Conservation (phyloP, 2,888 invertebrate species). For the Papilio elwesi region DNA sequence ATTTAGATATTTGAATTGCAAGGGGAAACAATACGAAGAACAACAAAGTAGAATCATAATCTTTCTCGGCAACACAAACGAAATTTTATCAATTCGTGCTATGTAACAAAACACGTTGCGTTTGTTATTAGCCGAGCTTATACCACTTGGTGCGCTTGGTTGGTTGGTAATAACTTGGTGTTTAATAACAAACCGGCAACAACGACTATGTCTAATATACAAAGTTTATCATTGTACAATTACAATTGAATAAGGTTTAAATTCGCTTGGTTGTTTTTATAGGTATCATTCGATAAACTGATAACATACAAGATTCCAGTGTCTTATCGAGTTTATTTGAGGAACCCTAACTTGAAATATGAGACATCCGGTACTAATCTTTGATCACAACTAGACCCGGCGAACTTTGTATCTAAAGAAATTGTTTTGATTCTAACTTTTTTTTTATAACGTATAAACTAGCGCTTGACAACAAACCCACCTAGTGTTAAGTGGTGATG, state of each 20-base stretch:
- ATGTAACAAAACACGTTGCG: neutral
- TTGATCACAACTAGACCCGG: too few species aligned
- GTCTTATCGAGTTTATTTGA: too few species aligned
- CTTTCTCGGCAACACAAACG: constrained; percentile 3
- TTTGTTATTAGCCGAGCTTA: neutral
- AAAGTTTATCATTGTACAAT: constrained; percentile 4
- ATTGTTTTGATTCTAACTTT: too few species aligned
- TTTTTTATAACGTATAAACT: too few species aligned
- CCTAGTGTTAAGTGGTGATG: too few species aligned
- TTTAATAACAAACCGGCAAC: neutral
- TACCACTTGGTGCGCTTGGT: too few species aligned
- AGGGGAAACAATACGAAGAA: neutral
- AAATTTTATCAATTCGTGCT: constrained; percentile 1
- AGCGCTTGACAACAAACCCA: too few species aligned
- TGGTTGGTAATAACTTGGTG: constrained; percentile 9
- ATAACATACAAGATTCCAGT: neutral
- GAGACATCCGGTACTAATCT: too few species aligned
- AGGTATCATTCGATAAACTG: neutral
- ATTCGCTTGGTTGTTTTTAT: neutral
- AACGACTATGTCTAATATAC: neutral
- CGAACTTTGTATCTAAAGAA: too few species aligned
- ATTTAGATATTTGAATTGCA: neutral
- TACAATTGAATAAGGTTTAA: neutral
- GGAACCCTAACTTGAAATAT: too few species aligned
- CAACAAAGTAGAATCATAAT: neutral